Conservation (phyloP, 2,113 vertebrate genomes). For the Dunckerocampus dactyliophorus region DNA sequence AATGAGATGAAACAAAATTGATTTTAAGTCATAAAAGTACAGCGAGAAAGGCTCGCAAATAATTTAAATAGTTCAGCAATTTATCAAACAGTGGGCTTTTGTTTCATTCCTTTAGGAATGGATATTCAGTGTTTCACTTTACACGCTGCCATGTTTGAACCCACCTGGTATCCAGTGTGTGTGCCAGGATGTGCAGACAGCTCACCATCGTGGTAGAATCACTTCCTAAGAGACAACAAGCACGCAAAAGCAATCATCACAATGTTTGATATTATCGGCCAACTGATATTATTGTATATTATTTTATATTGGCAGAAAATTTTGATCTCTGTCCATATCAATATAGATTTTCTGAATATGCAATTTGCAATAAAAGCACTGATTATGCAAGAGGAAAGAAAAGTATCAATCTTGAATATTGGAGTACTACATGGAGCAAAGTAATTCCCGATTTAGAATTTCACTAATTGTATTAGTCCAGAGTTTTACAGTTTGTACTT, state of each 20-base stretch:
- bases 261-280: not conserved
- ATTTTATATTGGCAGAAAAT: too few relatives aligned
- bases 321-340: too few relatives aligned
- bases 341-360: too few relatives aligned
- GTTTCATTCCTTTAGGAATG: not conserved
- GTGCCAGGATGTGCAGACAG: slow-evolving; percentile 96
- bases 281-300: too few relatives aligned
- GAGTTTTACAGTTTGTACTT: too few relatives aligned
- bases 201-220: slow-evolving; percentile 94
- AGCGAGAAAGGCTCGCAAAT: not conserved
- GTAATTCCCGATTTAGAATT: too few relatives aligned
- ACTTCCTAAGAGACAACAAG: slow-evolving; percentile 74
- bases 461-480: too few relatives aligned
- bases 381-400: too few relatives aligned
- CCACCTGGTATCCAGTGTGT: slow-evolving; percentile 94
- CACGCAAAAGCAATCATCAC: not conserved
- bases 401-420: too few relatives aligned
- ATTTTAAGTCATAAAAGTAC: not conserved
- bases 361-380: too few relatives aligned
- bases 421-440: too few relatives aligned
- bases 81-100: not conserved
- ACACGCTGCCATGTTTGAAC: slow-evolving; percentile 14
- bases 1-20: slow-evolving; percentile 11
- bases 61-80: not conserved
- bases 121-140: not conserved